Conservation (phyloP, 2,797 vertebrate species). For the Chelmon rostratus region DNA sequence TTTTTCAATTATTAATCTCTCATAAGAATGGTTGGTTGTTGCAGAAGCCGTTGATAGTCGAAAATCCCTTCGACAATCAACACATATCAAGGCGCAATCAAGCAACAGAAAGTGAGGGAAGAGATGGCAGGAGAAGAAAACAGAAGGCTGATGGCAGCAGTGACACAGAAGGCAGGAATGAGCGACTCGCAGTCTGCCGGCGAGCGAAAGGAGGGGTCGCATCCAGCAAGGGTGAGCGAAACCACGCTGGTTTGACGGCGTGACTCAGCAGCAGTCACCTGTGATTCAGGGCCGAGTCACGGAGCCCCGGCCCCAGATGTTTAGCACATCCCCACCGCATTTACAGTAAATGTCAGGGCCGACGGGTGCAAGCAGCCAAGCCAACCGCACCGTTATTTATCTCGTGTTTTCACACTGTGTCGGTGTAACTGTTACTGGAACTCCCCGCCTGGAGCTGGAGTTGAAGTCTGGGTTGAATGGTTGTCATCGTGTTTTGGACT, state of each 20-base stretch:
- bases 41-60: slow-evolving; percentile 6
- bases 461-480: slow-evolving; percentile 25
- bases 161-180: slow-evolving; percentile 59
- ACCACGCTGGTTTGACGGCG: slow-evolving; percentile 17
- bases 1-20: too few species aligned
- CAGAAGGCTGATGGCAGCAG: slow-evolving; percentile 10
- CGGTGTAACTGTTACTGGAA: slow-evolving; percentile 66
- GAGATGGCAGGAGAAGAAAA: slow-evolving; percentile 8
- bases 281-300: slow-evolving; percentile 77
- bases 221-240: slow-evolving; percentile 30
- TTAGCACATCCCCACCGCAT: slow-evolving; percentile 56
- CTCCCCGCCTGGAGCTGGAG: slow-evolving; percentile 19
- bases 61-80: slow-evolving; percentile 31
- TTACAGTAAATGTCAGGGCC: slow-evolving; percentile 78
- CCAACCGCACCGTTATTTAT: slow-evolving; percentile 52
- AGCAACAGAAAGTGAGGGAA: slow-evolving; percentile 25
- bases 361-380: slow-evolving; percentile 45
- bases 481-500: not conserved
- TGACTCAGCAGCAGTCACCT: slow-evolving; percentile 80
- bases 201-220: slow-evolving; percentile 22
- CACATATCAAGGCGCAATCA: slow-evolving; percentile 21
- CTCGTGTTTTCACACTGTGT: slow-evolving; percentile 12
- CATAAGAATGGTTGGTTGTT: not conserved
- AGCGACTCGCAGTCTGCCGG: slow-evolving; percentile 41
- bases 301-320: slow-evolving; percentile 68